Conservation (phyloP, 1,140 invertebrate genomes). For the Zaprionus tsacasi region DNA sequence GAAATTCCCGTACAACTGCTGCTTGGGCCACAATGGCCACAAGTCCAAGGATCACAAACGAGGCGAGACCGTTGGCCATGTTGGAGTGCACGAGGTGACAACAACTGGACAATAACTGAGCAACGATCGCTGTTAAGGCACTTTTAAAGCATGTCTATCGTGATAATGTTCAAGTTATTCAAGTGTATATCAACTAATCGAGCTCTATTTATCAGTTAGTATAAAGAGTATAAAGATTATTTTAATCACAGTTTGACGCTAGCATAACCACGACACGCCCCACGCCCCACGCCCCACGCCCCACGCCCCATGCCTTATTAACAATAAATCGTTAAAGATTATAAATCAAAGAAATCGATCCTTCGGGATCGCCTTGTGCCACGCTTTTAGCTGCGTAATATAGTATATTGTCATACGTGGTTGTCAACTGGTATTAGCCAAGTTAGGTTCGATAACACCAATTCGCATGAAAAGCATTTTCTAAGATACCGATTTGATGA, state of each 20-base stretch:
- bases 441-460: constrained; percentile 13
- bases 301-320: not conserved
- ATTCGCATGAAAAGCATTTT: not conserved
- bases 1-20: constrained; percentile 51
- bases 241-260: constrained; percentile 39
- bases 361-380: not conserved
- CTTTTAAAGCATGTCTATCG: constrained; percentile 55
- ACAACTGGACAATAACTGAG: constrained; percentile 60
- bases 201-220: constrained; percentile 45
- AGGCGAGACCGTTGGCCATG: constrained; percentile 54
- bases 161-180: not conserved
- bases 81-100: constrained; percentile 43
- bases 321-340: constrained; percentile 8
- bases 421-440: constrained; percentile 6
- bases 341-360: constrained; percentile 27
- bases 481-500: not conserved
- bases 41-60: constrained; percentile 47
- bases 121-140: constrained; percentile 6
- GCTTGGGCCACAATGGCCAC: constrained; percentile 45
- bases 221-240: constrained; percentile 57
- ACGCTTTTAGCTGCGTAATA: not conserved
- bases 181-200: not conserved
- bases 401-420: not conserved
- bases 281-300: too few relatives aligned
- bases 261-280: too few relatives aligned